Base-by-base conservation (phyloP, 2,888 invertebrate species). In the Dasysyrphus albostriatus region DNA sequence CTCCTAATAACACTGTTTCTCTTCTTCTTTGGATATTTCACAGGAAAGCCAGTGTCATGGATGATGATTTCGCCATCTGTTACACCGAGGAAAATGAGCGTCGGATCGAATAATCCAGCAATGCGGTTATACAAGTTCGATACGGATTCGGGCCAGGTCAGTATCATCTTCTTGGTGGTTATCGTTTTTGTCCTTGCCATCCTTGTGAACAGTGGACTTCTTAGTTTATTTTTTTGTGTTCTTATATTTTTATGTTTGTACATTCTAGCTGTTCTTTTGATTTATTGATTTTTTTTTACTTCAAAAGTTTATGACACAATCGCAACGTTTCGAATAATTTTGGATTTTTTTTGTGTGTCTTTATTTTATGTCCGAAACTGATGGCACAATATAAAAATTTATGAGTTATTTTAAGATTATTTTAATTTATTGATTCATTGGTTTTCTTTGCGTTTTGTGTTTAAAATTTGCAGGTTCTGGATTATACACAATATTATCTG, bases 61-160 rank as follows among this genome's bases (percentile, higher is more conserved):
- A 95, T 96, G 88, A 95, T 98, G 93, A 94, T 98, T 90, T 96
- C 98, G 39, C 98, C 98, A 29, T 96, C 98, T 54, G 96, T 98
- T 88, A 97, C 97, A 79, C 98, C 98, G 0, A 95, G 96, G 92
- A 95, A 96, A 88, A 96, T 96, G 75, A 94, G 94, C 44, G 95
- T 95, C 58, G 96, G 96, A 51, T 95, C 96, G 73, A 97, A 97
- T 91, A 98, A 98, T 93, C 98, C 98, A 2, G 97, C 97, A 51
- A 93, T 98, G 87, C 94, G 98, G 88, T 95, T 98, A 61, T 98
- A 97, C 93, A 97, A 97, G 93, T 98, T 98, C 92, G 96, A 98
- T 92, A 96, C 96, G 88, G 96, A 96, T 91, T 95, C 96, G 70
- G 97, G 97, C 89, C 96, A 97, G 95, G 97, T 97, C 93, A 93